A percentile compares a stretch with the other conserved stretches of the same genome.
phyloP scores from a whole-genome alignment of 2,888 invertebrate species.

The Orchesellides sinensis region DNA sequence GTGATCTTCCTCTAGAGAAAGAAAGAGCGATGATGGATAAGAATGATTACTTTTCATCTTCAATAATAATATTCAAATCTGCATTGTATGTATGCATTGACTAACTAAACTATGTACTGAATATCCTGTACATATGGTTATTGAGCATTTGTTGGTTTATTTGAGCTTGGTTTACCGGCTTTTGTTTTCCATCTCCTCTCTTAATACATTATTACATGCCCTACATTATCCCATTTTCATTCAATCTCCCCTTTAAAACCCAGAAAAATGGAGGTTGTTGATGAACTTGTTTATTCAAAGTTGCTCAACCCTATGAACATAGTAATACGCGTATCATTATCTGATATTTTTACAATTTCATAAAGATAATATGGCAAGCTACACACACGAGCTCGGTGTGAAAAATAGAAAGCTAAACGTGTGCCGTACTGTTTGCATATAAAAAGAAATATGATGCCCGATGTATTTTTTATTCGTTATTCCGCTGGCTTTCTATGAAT shows the following conservation, averaged over 20 bases:
- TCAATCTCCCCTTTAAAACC: no score
- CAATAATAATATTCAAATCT: neutral
- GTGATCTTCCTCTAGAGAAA: neutral
- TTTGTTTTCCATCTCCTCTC: constrained; percentile 14
- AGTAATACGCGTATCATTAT: no score
- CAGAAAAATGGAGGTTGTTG: no score
- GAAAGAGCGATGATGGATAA: neutral
- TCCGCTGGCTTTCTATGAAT: constrained; percentile 35
- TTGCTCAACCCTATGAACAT: no score
- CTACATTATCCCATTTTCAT: neutral
- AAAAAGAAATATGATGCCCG: no score
- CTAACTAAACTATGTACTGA: neutral
- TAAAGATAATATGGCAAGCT: no score
- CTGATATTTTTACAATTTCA: no score
- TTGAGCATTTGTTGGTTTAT: constrained; percentile 14
- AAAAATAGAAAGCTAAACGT: constrained; percentile 18
- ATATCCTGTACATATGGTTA: constrained; percentile 20
- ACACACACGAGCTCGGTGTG: no score
- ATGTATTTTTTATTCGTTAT: neutral
- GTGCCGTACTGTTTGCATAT: no score
- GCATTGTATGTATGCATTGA: neutral
- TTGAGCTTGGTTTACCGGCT: constrained; percentile 27
- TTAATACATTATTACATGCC: constrained; percentile 16
- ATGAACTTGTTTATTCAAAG: no score
- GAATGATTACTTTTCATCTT: neutral